phyloP scores from a whole-genome alignment of 2,888 invertebrate genomes.

The Zele albiditarsus region DNA sequence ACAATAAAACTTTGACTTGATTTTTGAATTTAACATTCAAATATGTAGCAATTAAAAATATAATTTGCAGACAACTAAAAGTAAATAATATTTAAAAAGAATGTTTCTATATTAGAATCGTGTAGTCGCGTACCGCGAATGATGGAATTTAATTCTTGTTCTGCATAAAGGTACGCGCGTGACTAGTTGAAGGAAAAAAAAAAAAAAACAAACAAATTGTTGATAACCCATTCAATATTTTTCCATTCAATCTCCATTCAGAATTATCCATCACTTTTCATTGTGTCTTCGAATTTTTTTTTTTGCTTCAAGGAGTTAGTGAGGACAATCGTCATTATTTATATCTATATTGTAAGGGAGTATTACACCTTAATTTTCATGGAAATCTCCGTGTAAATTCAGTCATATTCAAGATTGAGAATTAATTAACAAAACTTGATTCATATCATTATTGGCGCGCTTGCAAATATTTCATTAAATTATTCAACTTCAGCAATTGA shows the following conservation, averaged over 20 bases:
- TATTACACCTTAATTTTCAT: background rate
- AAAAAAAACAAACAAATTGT: no score
- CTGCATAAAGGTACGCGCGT: constrained; percentile 43
- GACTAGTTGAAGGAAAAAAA: constrained; percentile 61
- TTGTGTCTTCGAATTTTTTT: background rate
- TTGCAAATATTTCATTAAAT: background rate
- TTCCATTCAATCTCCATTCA: constrained; percentile 47
- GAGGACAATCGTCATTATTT: background rate
- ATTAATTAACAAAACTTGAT: background rate
- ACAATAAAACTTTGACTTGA: background rate
- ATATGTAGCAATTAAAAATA: background rate
- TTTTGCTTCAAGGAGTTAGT: background rate
- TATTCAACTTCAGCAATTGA: background rate
- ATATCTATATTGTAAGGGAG: background rate
- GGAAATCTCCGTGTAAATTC: constrained; percentile 12
- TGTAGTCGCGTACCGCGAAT: no score
- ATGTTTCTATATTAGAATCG: no score
- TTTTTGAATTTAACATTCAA: background rate
- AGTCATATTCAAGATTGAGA: constrained; percentile 26
- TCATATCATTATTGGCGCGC: background rate
- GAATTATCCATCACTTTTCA: background rate
- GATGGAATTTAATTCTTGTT: no score
- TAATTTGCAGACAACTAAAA: no score
- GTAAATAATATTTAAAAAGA: no score
- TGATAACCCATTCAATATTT: constrained; percentile 10